These are phyloP conservation scores for Siniperca undulata DNA, from an alignment of 2,797 vertebrate species.

Conservation along the genomic window DNA sequence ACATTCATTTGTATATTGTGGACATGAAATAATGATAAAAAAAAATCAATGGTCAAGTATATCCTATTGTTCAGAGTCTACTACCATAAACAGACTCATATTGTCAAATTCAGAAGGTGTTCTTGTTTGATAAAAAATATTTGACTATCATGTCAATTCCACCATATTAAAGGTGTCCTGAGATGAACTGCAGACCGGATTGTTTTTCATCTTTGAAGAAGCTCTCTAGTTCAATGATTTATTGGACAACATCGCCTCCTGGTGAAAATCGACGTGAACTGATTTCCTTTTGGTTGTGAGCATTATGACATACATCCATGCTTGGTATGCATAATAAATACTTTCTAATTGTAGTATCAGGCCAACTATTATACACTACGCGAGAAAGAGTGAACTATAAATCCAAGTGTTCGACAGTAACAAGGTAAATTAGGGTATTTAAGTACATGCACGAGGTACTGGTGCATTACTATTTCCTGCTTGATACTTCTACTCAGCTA, in stretches of 20 bases:
- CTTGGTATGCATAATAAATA: background rate
- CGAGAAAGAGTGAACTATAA: background rate
- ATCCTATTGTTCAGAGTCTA: background rate
- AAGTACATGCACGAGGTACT: background rate
- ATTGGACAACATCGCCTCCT: constrained; percentile 58
- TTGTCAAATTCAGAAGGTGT: background rate
- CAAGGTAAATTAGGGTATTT: background rate
- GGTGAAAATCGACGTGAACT: constrained; percentile 22
- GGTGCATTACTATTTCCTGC: background rate
- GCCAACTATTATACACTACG: background rate
- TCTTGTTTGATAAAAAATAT: background rate
- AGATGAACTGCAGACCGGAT: background rate
- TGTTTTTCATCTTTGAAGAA: background rate
- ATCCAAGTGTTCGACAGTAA: background rate
- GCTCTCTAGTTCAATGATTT: background rate
- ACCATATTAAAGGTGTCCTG: background rate
- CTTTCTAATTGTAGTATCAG: background rate
- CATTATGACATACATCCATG: background rate
- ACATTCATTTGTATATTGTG: background rate
- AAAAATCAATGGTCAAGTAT: background rate
- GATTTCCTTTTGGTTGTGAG: background rate
- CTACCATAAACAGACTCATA: background rate
- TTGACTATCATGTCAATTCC: background rate
- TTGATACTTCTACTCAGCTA: background rate
- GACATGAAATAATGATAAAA: background rate